phyloP scores from a whole-genome alignment of 2,888 invertebrate genomes.

The Syrphus vitripennis region DNA sequence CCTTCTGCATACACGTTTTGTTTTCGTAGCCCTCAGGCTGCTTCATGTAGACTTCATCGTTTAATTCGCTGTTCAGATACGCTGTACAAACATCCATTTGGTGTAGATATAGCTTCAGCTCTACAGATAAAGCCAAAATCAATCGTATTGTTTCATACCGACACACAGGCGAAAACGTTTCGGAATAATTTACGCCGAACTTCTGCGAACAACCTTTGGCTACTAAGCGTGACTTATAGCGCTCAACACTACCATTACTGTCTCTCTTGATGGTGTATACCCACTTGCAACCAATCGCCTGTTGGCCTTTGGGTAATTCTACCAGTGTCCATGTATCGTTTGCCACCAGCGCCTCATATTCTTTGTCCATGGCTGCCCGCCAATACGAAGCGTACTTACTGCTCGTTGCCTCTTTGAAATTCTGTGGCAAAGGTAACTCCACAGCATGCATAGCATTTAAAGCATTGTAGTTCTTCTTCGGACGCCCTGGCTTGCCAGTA shows the following conservation, averaged over 20 bases:
- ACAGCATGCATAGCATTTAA: slow-evolving; percentile 10
- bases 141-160: slow-evolving; percentile 58
- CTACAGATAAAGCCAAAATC: slow-evolving; percentile 60
- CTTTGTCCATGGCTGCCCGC: not conserved
- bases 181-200: slow-evolving; percentile 56
- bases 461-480: slow-evolving; percentile 1
- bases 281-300: slow-evolving; percentile 50
- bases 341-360: not conserved
- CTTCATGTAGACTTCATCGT: slow-evolving; percentile 66
- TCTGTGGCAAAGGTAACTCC: not conserved
- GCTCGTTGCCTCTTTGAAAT: slow-evolving; percentile 2
- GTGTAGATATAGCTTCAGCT: slow-evolving; percentile 56
- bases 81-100: slow-evolving; percentile 72
- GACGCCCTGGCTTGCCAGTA: no score
- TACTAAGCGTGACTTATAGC: slow-evolving; percentile 59
- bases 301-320: not conserved
- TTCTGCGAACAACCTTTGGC: slow-evolving; percentile 58
- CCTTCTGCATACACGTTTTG: slow-evolving; percentile 26
- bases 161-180: slow-evolving; percentile 70
- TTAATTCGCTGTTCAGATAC: no score
- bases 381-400: not conserved
- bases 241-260: slow-evolving; percentile 47
- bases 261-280: slow-evolving; percentile 55
- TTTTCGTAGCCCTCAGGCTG: slow-evolving; percentile 64
- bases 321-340: not conserved